Evolutionary conservation across 30 jellyfish, hydroid and myxozoan genomes (phyloP), one percentile per base, ranked within the genome.

Genomic region (Turritopsis rubra): DNA sequence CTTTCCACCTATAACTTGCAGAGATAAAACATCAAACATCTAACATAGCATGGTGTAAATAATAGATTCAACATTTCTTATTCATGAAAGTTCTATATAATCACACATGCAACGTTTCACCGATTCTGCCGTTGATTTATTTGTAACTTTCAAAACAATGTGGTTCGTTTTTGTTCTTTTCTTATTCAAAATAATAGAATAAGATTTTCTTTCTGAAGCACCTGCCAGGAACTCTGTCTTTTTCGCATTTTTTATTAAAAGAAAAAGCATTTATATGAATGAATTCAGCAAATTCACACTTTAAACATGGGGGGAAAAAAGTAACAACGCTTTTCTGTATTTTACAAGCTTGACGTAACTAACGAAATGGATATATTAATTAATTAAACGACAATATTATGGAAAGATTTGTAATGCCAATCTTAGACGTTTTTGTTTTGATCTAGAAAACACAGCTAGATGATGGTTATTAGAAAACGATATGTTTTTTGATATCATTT

Each of bases 1-100:
- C 60, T 41, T 41, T 41, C 60, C 13, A 13, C 9, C 60, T 41
- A 41, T 41, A 41, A 41, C 60, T 3, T 41, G 60, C 60, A 41
- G 13, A 41, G 60, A 41, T 3, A 41, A 41, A 41, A 41, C 60
- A 41, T 41, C 60, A 68, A 68, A 23, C 77, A 68, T 27, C 77
- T 68, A 68, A 68, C 77, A 27, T 68, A 27, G 77, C 77, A 27
- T 27, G 30, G 31, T 19, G 77, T 68, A n/a, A 68, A 68, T 68
- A 68, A 68, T 68, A 68, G 4, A 68, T 68, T 27, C 30, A 68
- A 68, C 28, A 68, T 68, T 27, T 68, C 19, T 68, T 68, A 68
- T 68, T 68, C 77, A 68, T 68, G 77, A 68, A 66, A 68, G 19
- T 17, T 27, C 19, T 22, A 8, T 68, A 68, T 68, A 23, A n/a